Base-by-base conservation (phyloP, 2,113 vertebrate genomes). In the Grammatotria lemairii region DNA sequence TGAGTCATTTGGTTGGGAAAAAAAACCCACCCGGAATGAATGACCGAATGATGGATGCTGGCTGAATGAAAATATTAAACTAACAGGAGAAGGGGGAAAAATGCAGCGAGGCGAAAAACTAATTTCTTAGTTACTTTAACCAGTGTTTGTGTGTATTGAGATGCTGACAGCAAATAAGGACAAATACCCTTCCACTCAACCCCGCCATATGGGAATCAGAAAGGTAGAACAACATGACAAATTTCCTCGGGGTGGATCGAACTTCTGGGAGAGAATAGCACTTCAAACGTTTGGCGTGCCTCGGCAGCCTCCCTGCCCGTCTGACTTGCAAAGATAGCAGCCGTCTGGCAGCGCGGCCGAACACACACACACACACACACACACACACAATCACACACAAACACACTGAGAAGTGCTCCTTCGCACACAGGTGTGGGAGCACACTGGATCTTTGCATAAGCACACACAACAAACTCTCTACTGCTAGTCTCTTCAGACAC, bases 201-300 rank as follows among this genome's bases (percentile, higher is more conserved):
- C 26, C 31, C 31, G 13, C 85, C 65, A 5, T 86, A 40, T 26
- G 7, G 35, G 81, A 91, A 81, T 90, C 89, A 82, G 85, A 94
- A 88, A 93, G 89, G 88, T 92, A 89, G 87, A 94, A 93, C 92
- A 82, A 83, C 85, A 85, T 92, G 93, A 95, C 94, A 94, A 90
- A 93, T 93, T 92, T 93, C 90, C 86, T 86, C 68, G 1, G 63
- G 89, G 90, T 16, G 80, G 88, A 94, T 93, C 85, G 83, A 93
- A 94, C 91, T 85, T 93, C 83, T 55, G 70, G 84, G 55, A 57
- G 87, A 85, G 89, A 91, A 84, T 42, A 87, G 70, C 63, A 89
- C 90, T 93, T 94, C 88, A 94, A 92, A 92, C 87, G 63, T 80
- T 78, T 10, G 17, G 33, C 16, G 78, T 40, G 82, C 80, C 84